Conservation (phyloP, 2,113 vertebrate species). For the Semnopithecus entellus region DNA sequence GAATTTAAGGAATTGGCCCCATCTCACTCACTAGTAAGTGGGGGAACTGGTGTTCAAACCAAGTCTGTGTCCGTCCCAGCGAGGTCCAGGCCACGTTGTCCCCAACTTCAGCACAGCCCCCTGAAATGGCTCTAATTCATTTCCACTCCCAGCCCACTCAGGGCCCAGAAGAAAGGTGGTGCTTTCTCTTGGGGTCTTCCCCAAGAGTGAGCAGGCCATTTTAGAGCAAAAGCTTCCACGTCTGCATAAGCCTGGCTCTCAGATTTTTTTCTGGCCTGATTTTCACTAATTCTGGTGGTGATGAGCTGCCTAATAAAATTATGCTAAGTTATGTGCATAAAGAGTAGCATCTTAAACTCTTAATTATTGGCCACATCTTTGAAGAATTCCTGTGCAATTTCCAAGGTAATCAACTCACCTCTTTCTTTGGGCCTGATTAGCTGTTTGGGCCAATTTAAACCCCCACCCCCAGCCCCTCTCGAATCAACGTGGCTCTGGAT, state of each 20-base stretch:
- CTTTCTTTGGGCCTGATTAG: slow-evolving; percentile 55
- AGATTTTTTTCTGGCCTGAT: neutral
- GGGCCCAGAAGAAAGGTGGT: neutral
- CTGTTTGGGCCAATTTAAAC: neutral
- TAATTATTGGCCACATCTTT: slow-evolving; percentile 41
- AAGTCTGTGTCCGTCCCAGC: neutral
- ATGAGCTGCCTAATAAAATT: slow-evolving; percentile 11
- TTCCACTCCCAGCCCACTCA: fast-evolving
- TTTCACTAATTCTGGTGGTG: neutral
- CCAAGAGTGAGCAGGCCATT: neutral
- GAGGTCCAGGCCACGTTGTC: neutral
- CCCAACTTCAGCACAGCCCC: neutral
- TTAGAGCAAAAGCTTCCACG: neutral
- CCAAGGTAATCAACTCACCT: slow-evolving; percentile 59
- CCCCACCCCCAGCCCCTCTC: neutral
- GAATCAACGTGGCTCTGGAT: slow-evolving; percentile 79
- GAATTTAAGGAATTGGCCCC: neutral
- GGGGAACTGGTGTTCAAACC: neutral
- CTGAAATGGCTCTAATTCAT: fast-evolving
- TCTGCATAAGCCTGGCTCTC: neutral
- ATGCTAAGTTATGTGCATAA: slow-evolving; percentile 42
- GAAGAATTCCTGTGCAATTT: slow-evolving; percentile 38
- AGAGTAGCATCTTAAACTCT: neutral
- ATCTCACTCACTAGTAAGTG: fast-evolving
- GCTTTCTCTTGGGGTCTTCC: neutral